Percentiles rank a stretch among this genome's conserved stretches.
These are phyloP conservation scores for Frieseomelitta varia DNA, from an alignment of 1,140 invertebrate species.

Conservation along the genomic window DNA sequence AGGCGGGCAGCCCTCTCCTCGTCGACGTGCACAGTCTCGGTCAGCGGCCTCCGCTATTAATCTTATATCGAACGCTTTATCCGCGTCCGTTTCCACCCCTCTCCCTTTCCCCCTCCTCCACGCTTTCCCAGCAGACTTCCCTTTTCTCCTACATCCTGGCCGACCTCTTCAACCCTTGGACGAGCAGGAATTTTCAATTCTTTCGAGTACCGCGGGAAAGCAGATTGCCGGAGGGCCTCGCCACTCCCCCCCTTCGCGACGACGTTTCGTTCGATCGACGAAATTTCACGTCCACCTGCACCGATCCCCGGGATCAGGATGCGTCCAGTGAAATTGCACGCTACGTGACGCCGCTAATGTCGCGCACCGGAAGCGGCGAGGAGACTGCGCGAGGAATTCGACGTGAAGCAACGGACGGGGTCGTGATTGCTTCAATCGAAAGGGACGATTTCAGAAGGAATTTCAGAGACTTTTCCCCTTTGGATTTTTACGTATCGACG, in stretches of 20 bases:
- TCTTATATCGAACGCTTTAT: conserved; percentile 83
- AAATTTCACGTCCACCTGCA: conserved; percentile 31
- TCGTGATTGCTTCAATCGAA: neutral
- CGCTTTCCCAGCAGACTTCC: neutral
- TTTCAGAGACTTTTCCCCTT: neutral
- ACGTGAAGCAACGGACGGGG: too few species aligned
- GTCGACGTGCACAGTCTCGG: conserved; percentile 61
- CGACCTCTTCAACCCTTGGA: conserved; percentile 72
- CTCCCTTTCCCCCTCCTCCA: conserved; percentile 2
- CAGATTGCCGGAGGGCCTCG: conserved; percentile 61
- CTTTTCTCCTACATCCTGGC: conserved; percentile 12
- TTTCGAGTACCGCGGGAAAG: conserved; percentile 71
- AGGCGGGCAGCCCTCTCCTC: conserved; percentile 65
- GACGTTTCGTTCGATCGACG: conserved; percentile 36
- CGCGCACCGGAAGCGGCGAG: neutral
- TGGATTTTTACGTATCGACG: neutral
- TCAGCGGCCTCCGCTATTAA: conserved; percentile 79
- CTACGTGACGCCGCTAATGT: conserved; percentile 19
- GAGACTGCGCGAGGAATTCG: neutral
- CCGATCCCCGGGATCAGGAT: neutral
- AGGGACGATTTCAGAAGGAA: neutral
- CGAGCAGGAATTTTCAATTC: conserved; percentile 81
- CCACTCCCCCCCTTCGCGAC: neutral
- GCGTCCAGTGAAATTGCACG: conserved; percentile 14
- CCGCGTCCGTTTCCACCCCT: conserved; percentile 65